A percentile compares a stretch with the other conserved stretches of the same genome.
Evolutionary conservation across 2,888 invertebrate genomes (phyloP).

Genomic region (Amphipoea lucens): DNA sequence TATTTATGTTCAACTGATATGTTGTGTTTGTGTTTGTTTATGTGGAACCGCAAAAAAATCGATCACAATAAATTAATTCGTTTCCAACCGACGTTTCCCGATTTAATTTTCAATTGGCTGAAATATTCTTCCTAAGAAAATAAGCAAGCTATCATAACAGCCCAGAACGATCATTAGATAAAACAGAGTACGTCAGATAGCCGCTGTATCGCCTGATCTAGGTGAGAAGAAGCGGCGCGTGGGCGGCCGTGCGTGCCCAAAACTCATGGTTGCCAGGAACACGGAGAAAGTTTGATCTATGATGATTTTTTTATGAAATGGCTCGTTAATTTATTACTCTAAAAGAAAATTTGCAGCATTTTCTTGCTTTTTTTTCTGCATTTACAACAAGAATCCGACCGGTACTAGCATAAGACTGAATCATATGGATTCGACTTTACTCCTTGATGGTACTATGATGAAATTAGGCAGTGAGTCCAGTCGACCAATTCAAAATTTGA

Average conservation of each 20-base stretch:
- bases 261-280: slow-evolving; percentile 53
- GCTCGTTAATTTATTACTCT: neutral
- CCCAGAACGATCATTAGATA: slow-evolving; percentile 56
- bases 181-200: slow-evolving; percentile 49
- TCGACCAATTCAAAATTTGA: no score
- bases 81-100: neutral
- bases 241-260: slow-evolving; percentile 59
- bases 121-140: neutral
- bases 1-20: neutral
- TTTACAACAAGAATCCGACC: neutral
- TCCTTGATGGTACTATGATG: no score
- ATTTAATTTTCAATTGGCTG: neutral
- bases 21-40: no score
- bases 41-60: neutral
- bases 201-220: slow-evolving; percentile 51
- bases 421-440: neutral
- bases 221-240: slow-evolving; percentile 50
- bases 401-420: neutral
- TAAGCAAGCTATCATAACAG: slow-evolving; percentile 47
- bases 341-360: neutral
- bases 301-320: slow-evolving; percentile 6
- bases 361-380: neutral
- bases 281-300: slow-evolving; percentile 3
- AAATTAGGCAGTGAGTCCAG: no score
- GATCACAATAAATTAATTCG: neutral